These are phyloP conservation scores for Nyctalus aviator DNA, from an alignment of 2,797 vertebrate genomes.

Conservation along the genomic window DNA sequence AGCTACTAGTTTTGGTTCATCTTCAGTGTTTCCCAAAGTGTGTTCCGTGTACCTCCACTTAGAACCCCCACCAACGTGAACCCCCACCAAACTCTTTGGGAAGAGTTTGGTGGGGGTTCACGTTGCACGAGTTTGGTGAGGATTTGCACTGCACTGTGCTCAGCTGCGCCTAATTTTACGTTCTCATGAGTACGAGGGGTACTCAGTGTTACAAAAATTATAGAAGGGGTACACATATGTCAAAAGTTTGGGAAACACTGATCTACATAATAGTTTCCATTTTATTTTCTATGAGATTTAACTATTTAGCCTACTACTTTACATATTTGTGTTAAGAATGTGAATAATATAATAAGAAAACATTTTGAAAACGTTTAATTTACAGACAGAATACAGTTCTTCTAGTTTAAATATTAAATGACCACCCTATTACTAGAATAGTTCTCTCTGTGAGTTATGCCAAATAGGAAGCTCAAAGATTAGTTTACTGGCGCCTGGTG, in stretches of 20 bases:
- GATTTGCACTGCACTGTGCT: too few species aligned
- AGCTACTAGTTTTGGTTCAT: background rate
- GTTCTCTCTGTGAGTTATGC: background rate
- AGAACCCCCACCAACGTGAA: too few species aligned
- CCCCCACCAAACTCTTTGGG: too few species aligned
- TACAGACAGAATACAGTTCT: background rate
- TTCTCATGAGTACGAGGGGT: too few species aligned
- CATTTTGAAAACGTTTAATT: background rate
- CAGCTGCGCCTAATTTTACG: too few species aligned
- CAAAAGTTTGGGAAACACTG: too few species aligned
- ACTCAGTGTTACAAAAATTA: too few species aligned
- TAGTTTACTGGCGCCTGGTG: background rate
- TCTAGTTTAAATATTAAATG: background rate
- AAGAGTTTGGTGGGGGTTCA: too few species aligned
- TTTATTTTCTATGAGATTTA: background rate
- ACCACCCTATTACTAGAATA: background rate
- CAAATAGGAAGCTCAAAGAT: background rate
- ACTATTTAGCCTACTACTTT: background rate
- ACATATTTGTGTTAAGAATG: background rate
- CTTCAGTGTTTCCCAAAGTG: too few species aligned
- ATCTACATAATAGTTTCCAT: background rate
- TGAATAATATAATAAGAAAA: background rate
- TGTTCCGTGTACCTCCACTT: too few species aligned
- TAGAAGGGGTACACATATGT: too few species aligned
- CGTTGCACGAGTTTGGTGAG: too few species aligned